Percentiles rank a stretch among this genome's conserved stretches.
These are phyloP conservation scores for Sinella curviseta DNA, from an alignment of 1,140 invertebrate species.

Conservation along the genomic window DNA sequence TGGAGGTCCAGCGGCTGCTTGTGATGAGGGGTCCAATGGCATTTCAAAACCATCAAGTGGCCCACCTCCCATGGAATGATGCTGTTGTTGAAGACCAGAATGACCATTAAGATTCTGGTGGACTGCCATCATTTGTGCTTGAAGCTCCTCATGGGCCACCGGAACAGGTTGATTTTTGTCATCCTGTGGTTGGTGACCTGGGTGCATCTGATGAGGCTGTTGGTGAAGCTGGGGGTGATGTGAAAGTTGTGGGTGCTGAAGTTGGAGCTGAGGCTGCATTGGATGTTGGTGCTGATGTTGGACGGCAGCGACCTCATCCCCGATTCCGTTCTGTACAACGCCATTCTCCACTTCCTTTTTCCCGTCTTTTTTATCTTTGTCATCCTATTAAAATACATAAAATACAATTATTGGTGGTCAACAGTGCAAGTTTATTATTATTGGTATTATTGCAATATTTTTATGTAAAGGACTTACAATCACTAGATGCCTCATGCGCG, in stretches of 20 bases:
- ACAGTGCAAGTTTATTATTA: constrained; percentile 1
- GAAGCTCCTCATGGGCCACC: constrained; percentile 39
- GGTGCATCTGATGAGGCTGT: constrained; percentile 14
- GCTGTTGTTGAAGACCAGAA: constrained; percentile 23
- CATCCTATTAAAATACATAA: constrained; percentile 50
- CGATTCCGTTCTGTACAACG: constrained; percentile 78
- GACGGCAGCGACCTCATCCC: constrained; percentile 68
- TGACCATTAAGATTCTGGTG: constrained; percentile 44
- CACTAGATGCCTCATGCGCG: constrained; percentile 70
- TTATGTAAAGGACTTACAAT: constrained; percentile 57
- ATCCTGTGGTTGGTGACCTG: constrained; percentile 29
- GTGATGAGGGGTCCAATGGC: constrained; percentile 35
- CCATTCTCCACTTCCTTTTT: constrained; percentile 63
- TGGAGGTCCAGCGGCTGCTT: constrained; percentile 23
- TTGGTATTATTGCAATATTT: constrained; percentile 1
- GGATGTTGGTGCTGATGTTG: constrained; percentile 59
- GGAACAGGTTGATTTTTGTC: constrained; percentile 39
- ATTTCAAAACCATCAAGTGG: constrained; percentile 46
- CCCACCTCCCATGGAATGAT: constrained; percentile 27
- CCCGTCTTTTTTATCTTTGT: constrained; percentile 61
- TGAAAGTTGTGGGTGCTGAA: constrained; percentile 38
- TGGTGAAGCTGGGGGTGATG: constrained; percentile 33
- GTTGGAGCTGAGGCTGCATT: constrained; percentile 37
- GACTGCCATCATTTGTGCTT: constrained; percentile 46
- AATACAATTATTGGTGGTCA: neutral